These are phyloP conservation scores for Heteromyza rotundicornis DNA, from an alignment of 2,888 invertebrate genomes.

Conservation along the genomic window DNA sequence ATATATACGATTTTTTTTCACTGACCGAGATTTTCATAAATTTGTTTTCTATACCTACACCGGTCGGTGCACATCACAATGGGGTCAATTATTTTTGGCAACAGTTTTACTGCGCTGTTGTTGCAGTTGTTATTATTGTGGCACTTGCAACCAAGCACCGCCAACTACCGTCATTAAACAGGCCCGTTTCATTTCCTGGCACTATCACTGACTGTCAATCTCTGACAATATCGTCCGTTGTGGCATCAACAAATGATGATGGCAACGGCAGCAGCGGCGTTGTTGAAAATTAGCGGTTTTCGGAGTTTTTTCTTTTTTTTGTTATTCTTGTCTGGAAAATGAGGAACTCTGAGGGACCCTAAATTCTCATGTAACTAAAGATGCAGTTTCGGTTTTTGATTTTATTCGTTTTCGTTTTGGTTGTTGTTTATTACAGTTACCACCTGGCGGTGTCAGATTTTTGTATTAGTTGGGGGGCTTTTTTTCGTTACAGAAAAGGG, in stretches of 20 bases:
- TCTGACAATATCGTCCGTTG: constrained; percentile 35
- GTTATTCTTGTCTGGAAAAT: neutral
- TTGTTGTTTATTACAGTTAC: constrained; percentile 45
- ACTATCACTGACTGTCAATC: constrained; percentile 50
- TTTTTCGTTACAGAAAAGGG: no score
- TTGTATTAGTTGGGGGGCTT: no score
- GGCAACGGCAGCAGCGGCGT: constrained; percentile 28
- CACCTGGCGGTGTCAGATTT: constrained; percentile 47
- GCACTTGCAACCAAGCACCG: neutral
- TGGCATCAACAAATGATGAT: constrained; percentile 43
- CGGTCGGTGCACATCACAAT: constrained; percentile 20
- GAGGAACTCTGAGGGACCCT: neutral
- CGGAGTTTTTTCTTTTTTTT: neutral
- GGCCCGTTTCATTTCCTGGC: constrained; percentile 39
- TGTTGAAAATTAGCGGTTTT: constrained; percentile 12
- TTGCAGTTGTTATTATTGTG: constrained; percentile 5
- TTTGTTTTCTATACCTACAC: constrained; percentile 13
- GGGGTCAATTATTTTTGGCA: constrained; percentile 32
- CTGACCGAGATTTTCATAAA: constrained; percentile 11
- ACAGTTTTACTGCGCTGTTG: constrained; percentile 11
- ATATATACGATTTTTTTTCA: constrained; percentile 12
- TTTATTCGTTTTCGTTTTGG: constrained; percentile 6
- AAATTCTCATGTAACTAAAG: constrained; percentile 10
- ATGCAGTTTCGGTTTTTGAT: constrained; percentile 11
- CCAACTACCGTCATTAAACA: constrained; percentile 25